Conservation (phyloP, 2,888 invertebrate genomes). For the Blastobasis adustella region DNA sequence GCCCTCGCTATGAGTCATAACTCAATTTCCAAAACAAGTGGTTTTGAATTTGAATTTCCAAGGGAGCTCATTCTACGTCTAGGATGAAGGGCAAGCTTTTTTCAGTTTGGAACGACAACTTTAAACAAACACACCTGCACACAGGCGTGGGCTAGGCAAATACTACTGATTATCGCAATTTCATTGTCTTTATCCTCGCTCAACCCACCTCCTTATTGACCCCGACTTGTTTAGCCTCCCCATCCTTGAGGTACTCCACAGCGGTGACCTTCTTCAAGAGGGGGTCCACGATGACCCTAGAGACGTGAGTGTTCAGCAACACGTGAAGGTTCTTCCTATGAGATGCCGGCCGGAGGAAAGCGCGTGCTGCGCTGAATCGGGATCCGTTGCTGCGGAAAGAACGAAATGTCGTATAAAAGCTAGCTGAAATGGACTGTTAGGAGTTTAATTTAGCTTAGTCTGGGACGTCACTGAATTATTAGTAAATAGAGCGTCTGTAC, state of each 20-base stretch:
- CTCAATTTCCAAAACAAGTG: too few relatives aligned
- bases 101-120: too few relatives aligned
- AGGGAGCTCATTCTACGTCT: not conserved
- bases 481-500: not conserved
- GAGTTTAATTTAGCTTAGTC: too few relatives aligned
- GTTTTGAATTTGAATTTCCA: not conserved
- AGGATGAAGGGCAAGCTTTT: not conserved
- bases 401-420: too few relatives aligned
- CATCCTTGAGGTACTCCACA: constrained; percentile 76
- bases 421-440: too few relatives aligned
- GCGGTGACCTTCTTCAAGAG: constrained; percentile 68
- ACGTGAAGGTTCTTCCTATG: constrained; percentile 76
- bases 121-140: too few relatives aligned
- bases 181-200: not conserved
- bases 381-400: constrained; percentile 67
- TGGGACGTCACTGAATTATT: not conserved
- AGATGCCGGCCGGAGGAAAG: constrained; percentile 76
- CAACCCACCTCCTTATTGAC: constrained; percentile 68
- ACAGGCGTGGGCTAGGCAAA: too few relatives aligned
- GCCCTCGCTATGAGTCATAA: too few relatives aligned
- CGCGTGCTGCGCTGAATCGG: constrained; percentile 76
- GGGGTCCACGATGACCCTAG: constrained; percentile 70
- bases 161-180: too few relatives aligned
- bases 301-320: constrained; percentile 76
- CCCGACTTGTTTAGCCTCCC: constrained; percentile 52